Base-by-base conservation (phyloP, 2,888 invertebrate species). In the Phaonia tiefii region DNA sequence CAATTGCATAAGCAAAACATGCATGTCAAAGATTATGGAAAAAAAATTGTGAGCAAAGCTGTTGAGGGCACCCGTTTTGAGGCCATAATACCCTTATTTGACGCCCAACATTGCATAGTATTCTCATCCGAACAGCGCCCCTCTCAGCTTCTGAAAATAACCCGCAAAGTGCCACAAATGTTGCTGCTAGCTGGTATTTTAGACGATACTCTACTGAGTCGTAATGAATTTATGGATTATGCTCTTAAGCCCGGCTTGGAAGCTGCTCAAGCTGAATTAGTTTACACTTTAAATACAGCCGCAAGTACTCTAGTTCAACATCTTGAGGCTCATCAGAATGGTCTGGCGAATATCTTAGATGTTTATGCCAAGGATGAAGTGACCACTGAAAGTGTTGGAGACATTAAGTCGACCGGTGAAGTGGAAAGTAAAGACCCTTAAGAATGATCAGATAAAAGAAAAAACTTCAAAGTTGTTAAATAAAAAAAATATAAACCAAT, bases 131-230 rank as follows among this genome's bases (percentile, higher is more conserved):
- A 95, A 63, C 92, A 93, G 39, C 93, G 93, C 86, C 92, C 94
- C 44, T 89, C 89, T 10, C 92, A 92, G 84, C 87, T 96, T 86
- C 88, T 95, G 44, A 94, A 93, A 88, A 92, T 95, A 51, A 88
- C 94, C 4, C 95, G 93, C 79, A 96, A 94, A 87, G 92, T 93
- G 82, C 95, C 95, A 0, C 94, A 95, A 87, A 90, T 95, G 86
- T 89, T 95, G 83, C 90, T 96, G 20, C 89, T 97, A 89, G 95
- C 95, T 93, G 96, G 94, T n/a, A 93, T 96, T 79, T 92, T 95
- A 67, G 94, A 96, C 85, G 93, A 94, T 60, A 92, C 91, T 75
- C 89, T 96, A 31, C 85, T 96, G 84, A 94, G 93, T 80, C 93
- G 93, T 84, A 94, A 94, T 87, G 95, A 96, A 85, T 91, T 96